Conservation (phyloP, 2,113 vertebrate species). For the Dascyllus trimaculatus region DNA sequence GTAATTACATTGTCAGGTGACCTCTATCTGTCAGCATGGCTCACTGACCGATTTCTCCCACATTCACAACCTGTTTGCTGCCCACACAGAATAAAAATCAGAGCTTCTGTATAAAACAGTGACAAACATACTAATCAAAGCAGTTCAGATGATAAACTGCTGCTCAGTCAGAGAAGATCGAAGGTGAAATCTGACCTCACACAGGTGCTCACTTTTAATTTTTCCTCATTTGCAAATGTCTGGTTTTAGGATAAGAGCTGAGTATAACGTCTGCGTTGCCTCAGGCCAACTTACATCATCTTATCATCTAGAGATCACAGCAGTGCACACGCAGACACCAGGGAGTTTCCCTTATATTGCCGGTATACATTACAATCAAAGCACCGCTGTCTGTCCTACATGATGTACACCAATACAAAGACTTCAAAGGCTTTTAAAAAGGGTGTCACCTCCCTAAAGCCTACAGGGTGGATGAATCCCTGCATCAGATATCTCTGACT, state of each 20-base stretch:
- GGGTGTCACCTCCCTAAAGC: constrained; percentile 24
- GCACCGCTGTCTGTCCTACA: constrained; percentile 32
- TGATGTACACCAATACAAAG: constrained; percentile 29
- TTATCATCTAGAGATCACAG: constrained; percentile 41
- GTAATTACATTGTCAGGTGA: constrained; percentile 12
- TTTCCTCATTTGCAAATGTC: constrained; percentile 13
- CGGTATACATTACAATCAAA: constrained; percentile 57
- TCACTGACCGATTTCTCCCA: constrained; percentile 1
- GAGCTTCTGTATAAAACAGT: background rate
- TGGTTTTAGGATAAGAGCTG: constrained; percentile 25
- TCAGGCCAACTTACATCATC: constrained; percentile 22
- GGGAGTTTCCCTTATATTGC: constrained; percentile 48
- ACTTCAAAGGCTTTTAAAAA: constrained; percentile 54
- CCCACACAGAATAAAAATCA: constrained; percentile 11
- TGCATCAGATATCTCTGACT: background rate
- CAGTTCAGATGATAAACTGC: constrained; percentile 14
- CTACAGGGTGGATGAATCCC: constrained; percentile 13
- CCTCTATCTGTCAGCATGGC: background rate
- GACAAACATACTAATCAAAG: constrained; percentile 1
- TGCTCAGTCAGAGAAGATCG: background rate
- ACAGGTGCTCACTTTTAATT: constrained; percentile 49
- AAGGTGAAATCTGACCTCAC: constrained; percentile 42
- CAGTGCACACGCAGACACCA: constrained; percentile 2
- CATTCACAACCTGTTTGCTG: constrained; percentile 14
- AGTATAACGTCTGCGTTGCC: constrained; percentile 21